Evolutionary conservation across 2,888 invertebrate genomes (phyloP), one percentile per base, ranked within the genome.

Genomic region (Stramonita haemastoma): DNA sequence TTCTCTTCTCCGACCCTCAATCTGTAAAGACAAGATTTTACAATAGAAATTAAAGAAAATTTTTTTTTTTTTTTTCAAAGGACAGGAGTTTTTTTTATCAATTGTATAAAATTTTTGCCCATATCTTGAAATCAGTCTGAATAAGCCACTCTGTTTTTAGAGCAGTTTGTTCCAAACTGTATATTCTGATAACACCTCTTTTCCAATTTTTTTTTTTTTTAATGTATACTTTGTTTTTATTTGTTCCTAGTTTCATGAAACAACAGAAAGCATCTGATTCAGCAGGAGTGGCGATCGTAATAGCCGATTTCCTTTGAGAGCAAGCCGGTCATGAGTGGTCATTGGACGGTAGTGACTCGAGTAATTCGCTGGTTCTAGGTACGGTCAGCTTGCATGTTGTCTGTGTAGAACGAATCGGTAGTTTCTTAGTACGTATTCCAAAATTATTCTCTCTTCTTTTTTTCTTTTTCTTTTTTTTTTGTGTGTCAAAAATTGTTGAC

Each of bases 311-410:
- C 34, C 34, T 11, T 13, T 34, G 29, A 86, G 57, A 86, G 66
- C 60, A 22, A 66, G 32, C 26, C 34, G 8, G 26, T 66, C 22
- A 11, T 66, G 34, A 66, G 86, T 66, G 66, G 32, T 86, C 22
- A 34, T 57, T 86, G 13, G 46, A 60, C 29, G 34, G 66, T 86
- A 29, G 29, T 32, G 32, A 34, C 26, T 46, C 57, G 2, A 22
- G 32, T 29, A 57, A 66, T 22, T 34, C 19, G 86, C 86, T 86
- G 86, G 86, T 34, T 86, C 60, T 86, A 34, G 66, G 34, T 15
- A 22, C 57, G 32, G 86, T 86, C 86, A 66, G 86, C 66, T 34
- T 86, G 86, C 22, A 66, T 86, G 86, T 86, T 86, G 86, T 86
- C 86, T 66, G 57, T 85, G 29, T n/a, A 56, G 84, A 85, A 85